These are phyloP conservation scores for Delphinapterus leucas DNA, from an alignment of 2,113 vertebrate genomes.

Conservation along the genomic window DNA sequence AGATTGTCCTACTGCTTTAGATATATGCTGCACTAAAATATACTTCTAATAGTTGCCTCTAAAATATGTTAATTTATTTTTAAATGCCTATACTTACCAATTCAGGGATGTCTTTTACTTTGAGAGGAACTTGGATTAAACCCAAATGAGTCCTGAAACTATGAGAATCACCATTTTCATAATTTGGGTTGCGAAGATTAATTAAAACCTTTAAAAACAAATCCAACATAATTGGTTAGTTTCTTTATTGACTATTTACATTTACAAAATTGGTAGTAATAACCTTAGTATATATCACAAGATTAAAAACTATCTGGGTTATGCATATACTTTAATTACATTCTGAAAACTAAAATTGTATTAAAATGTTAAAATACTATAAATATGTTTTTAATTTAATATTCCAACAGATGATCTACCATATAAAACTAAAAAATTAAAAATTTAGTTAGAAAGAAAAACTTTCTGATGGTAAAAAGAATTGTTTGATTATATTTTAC, in stretches of 20 bases:
- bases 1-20: background rate
- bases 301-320: background rate
- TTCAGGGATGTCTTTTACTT: conserved; percentile 91
- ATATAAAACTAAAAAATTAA: conserved; percentile 3
- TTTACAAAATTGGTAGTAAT: conserved; percentile 40
- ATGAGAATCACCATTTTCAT: conserved; percentile 89
- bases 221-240: conserved; percentile 67
- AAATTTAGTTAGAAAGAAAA: conserved; percentile 31
- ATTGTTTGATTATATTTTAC: background rate
- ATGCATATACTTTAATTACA: background rate
- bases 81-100: conserved; percentile 84
- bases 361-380: conserved; percentile 27
- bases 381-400: conserved; percentile 7
- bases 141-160: conserved; percentile 92
- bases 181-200: conserved; percentile 95
- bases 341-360: background rate
- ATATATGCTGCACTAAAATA: background rate
- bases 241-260: background rate
- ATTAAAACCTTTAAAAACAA: conserved; percentile 91
- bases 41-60: conserved; percentile 4
- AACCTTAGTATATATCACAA: conserved; percentile 29
- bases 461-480: background rate
- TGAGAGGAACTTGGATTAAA: conserved; percentile 94
- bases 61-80: conserved; percentile 1
- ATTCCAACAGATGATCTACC: background rate